phyloP scores from a whole-genome alignment of 2,113 vertebrate genomes.

The Corydoras maculifer region DNA sequence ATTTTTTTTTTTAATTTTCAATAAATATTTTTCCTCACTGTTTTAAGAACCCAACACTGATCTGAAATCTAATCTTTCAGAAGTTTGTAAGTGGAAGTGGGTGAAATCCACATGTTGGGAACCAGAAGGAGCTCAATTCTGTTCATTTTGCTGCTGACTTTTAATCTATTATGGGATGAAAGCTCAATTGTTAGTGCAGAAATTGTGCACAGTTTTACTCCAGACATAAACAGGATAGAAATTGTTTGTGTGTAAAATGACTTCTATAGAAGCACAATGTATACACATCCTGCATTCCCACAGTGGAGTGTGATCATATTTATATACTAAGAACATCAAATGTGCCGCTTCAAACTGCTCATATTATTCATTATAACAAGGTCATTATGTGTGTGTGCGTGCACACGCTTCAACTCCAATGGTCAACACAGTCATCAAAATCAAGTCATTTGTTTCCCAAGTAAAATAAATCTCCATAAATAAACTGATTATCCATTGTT shows the following conservation, averaged over 20 bases:
- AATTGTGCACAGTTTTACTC: conserved; percentile 4
- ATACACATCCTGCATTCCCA: neutral
- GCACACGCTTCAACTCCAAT: neutral
- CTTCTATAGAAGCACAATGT: conserved; percentile 11
- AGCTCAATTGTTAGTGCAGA: conserved; percentile 12
- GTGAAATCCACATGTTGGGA: conserved; percentile 7
- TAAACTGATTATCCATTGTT: neutral
- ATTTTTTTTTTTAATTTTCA: too few relatives aligned
- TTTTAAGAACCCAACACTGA: too few relatives aligned
- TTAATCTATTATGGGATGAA: neutral
- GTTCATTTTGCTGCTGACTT: neutral
- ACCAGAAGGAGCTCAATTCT: conserved; percentile 4
- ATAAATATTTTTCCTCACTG: too few relatives aligned
- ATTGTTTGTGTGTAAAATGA: conserved; percentile 31
- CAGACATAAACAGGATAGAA: conserved; percentile 24
- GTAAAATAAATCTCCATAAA: conserved; percentile 6
- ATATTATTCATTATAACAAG: too few relatives aligned
- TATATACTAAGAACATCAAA: too few relatives aligned
- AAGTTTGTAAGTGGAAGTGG: conserved; percentile 11
- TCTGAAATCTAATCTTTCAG: too few relatives aligned
- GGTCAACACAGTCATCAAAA: neutral
- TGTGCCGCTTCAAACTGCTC: too few relatives aligned
- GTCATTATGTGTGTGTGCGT: too few relatives aligned
- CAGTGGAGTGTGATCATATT: neutral
- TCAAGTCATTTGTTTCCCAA: neutral